Evolutionary conservation across 2,113 vertebrate genomes (phyloP).

Genomic region (Diphyllodes magnificus): DNA sequence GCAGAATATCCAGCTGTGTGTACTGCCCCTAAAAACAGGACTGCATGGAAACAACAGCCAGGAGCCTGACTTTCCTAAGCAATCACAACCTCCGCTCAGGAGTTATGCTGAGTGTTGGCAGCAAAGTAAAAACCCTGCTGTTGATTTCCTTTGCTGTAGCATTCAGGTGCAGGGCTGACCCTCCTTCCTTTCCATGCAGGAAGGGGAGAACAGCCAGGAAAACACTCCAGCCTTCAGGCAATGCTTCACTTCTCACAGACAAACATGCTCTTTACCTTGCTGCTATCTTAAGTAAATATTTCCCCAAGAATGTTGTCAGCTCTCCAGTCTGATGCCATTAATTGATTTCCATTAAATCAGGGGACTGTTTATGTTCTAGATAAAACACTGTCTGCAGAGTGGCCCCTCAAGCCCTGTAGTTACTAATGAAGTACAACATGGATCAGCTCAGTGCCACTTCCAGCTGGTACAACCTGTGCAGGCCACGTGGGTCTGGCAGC

Average conservation of each 20-base stretch:
- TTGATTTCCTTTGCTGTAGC: neutral
- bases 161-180: neutral
- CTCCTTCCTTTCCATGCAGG: neutral
- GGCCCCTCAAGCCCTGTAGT: neutral
- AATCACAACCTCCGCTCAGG: neutral
- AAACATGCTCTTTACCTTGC: conserved; percentile 51
- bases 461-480: neutral
- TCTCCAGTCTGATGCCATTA: neutral
- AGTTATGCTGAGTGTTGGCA: neutral
- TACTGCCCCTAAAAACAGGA: neutral
- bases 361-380: neutral
- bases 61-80: neutral
- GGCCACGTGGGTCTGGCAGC: neutral
- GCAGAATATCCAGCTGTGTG: neutral
- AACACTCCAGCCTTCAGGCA: neutral
- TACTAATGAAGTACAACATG: neutral
- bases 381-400: neutral
- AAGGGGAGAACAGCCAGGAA: neutral
- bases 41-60: accelerated
- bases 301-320: neutral
- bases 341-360: conserved; percentile 39
- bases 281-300: conserved; percentile 55
- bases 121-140: neutral
- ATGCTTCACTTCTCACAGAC: neutral
- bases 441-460: neutral